Percentiles rank a stretch among this genome's conserved stretches.
Evolutionary conservation across 2,888 invertebrate species (phyloP).

Genomic region (Agonopterix heracliana): DNA sequence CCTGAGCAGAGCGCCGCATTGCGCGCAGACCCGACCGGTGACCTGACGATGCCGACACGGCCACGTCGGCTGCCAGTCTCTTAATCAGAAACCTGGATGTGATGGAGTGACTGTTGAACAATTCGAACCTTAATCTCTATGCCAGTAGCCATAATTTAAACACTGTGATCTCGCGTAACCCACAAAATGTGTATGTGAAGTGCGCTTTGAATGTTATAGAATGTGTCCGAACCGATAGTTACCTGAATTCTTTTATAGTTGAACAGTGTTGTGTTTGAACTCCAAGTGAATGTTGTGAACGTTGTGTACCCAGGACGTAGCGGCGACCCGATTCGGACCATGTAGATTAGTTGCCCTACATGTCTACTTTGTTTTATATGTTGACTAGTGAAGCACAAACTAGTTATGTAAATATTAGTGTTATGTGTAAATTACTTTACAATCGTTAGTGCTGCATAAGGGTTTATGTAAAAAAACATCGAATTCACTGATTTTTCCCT

Average conservation of each 20-base stretch:
- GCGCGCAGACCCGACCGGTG: neutral
- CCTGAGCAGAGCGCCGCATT: constrained; percentile 6
- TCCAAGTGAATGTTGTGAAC: constrained; percentile 37
- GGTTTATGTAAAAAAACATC: constrained; percentile 61
- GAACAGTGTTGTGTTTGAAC: constrained; percentile 44
- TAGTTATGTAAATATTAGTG: constrained; percentile 71
- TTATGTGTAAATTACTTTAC: constrained; percentile 66
- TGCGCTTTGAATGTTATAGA: constrained; percentile 68
- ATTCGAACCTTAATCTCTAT: constrained; percentile 33
- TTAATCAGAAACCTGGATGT: neutral
- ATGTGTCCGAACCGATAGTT: constrained; percentile 63
- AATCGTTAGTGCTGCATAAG: constrained; percentile 51
- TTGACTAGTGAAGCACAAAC: constrained; percentile 68
- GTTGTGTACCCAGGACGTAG: constrained; percentile 7
- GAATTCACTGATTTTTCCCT: constrained; percentile 50
- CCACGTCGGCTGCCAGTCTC: neutral
- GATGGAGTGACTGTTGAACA: constrained; percentile 2
- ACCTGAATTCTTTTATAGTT: constrained; percentile 46
- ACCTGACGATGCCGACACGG: neutral
- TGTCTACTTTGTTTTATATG: constrained; percentile 34
- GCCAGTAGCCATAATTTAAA: constrained; percentile 66
- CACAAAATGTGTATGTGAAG: constrained; percentile 59
- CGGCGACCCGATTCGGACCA: neutral
- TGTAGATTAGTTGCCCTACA: neutral
- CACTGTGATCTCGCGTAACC: constrained; percentile 70